These are phyloP conservation scores for Nematostella vectensis DNA, from an alignment of 92 coral and sea anemone genomes.

Conservation along the genomic window DNA sequence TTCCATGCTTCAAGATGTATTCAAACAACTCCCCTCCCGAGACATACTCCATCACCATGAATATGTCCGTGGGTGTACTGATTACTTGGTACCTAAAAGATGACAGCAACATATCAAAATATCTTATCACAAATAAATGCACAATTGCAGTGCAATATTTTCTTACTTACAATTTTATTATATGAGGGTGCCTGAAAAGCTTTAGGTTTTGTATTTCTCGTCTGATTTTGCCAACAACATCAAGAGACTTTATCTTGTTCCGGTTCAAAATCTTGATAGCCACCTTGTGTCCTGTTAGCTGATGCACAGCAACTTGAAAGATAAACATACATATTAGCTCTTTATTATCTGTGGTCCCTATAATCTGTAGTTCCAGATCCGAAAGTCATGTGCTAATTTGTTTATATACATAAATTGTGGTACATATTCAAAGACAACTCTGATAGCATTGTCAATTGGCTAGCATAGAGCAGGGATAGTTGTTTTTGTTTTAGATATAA, in stretches of 20 bases:
- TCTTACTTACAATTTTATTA: conserved; percentile 84
- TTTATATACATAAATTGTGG: too few species aligned
- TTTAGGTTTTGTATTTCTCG: conserved; percentile 87
- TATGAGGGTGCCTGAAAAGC: conserved; percentile 94
- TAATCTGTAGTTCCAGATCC: too few species aligned
- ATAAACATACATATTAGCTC: too few species aligned
- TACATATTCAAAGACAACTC: too few species aligned
- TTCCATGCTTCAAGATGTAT: conserved; percentile 93
- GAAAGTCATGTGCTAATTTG: too few species aligned
- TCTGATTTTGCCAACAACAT: conserved; percentile 94
- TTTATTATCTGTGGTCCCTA: too few species aligned
- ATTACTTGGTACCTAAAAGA: conserved; percentile 82
- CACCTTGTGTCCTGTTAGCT: conserved; percentile 91
- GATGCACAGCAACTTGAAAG: conserved; percentile 91
- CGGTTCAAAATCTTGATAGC: conserved; percentile 94
- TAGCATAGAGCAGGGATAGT: too few species aligned
- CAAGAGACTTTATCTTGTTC: conserved; percentile 78
- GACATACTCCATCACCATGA: conserved; percentile 97
- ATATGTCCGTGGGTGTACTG: conserved; percentile 94
- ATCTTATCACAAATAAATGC: not conserved
- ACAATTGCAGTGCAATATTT: not conserved
- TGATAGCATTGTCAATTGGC: too few species aligned
- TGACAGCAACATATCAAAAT: not conserved
- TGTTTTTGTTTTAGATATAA: too few species aligned
- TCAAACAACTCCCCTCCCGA: conserved; percentile 98